phyloP scores from a whole-genome alignment of 2,888 invertebrate species.

The Schizotus pectinicornis region DNA sequence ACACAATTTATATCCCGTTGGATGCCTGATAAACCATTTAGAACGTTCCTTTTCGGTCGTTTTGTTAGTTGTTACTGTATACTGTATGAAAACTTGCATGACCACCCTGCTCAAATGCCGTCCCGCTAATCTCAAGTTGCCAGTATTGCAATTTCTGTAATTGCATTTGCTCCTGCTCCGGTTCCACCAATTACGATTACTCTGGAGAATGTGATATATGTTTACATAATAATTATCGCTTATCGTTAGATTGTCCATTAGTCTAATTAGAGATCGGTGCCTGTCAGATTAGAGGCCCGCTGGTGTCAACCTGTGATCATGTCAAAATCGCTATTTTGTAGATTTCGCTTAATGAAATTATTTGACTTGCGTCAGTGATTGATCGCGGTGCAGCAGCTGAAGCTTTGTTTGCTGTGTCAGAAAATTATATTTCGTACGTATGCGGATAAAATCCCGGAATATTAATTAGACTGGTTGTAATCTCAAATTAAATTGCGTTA shows the following conservation, averaged over 20 bases:
- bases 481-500: no score
- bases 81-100: no score
- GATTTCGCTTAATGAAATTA: not conserved
- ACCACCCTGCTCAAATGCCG: not conserved
- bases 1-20: no score
- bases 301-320: slow-evolving; percentile 16
- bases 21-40: no score
- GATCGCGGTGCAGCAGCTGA: no score
- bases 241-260: slow-evolving; percentile 31
- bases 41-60: no score
- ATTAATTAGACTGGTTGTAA: no score
- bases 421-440: no score
- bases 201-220: slow-evolving; percentile 28
- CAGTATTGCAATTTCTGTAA: slow-evolving; percentile 25
- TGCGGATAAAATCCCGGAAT: no score
- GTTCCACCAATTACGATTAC: slow-evolving; percentile 29
- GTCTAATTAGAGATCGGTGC: slow-evolving; percentile 21
- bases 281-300: slow-evolving; percentile 15
- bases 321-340: slow-evolving; percentile 17
- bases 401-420: no score
- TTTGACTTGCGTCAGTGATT: no score
- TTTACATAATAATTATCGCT: slow-evolving; percentile 31
- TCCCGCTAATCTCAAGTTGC: slow-evolving; percentile 10
- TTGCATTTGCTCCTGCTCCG: slow-evolving; percentile 20
- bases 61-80: no score